phyloP scores from a whole-genome alignment of 2,888 invertebrate genomes.

The Julus scanicus region DNA sequence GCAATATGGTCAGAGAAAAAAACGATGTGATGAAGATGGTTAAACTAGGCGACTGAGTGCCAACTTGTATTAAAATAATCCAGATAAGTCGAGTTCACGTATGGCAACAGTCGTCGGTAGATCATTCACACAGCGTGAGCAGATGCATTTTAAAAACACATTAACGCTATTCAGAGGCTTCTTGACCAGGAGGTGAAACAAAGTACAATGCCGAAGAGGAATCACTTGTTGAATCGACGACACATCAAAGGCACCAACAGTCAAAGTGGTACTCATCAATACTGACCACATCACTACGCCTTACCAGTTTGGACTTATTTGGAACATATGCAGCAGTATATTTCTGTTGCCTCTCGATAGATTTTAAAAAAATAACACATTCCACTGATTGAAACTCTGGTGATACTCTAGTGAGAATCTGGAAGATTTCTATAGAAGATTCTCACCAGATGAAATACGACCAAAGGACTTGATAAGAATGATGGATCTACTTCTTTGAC shows the following conservation, averaged over 20 bases:
- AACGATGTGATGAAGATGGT: background rate
- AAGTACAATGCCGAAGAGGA: background rate
- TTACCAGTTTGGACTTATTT: background rate
- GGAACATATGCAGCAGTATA: background rate
- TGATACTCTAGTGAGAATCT: too few species aligned
- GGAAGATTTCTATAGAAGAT: too few species aligned
- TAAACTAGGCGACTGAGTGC: background rate
- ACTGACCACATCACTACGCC: background rate
- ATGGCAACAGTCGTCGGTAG: background rate
- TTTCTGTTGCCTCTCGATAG: background rate
- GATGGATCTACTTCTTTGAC: too few species aligned
- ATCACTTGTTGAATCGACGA: background rate
- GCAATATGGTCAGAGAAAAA: background rate
- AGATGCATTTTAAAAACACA: background rate
- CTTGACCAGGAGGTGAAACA: background rate
- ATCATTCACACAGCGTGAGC: background rate
- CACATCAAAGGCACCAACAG: background rate
- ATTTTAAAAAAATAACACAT: background rate
- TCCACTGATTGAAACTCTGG: too few species aligned
- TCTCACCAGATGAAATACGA: too few species aligned
- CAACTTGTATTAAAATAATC: background rate
- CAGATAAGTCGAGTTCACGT: background rate
- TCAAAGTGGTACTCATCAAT: background rate
- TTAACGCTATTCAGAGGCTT: background rate
- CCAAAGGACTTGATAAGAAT: too few species aligned